Evolutionary conservation across 2,888 invertebrate species (phyloP).

Genomic region (Oscheius sp.): DNA sequence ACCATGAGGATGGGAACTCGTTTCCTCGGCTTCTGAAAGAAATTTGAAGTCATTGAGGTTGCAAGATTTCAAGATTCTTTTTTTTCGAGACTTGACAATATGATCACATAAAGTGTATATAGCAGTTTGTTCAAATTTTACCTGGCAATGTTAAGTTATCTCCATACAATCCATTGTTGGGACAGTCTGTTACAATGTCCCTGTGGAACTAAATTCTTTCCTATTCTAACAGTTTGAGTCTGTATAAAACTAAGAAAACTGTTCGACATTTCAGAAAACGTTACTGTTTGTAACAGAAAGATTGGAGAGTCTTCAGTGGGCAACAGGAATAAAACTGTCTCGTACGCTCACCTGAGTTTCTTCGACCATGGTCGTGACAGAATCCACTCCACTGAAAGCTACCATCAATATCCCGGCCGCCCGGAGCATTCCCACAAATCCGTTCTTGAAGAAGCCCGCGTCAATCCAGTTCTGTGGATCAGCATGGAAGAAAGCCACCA

Average conservation of each 20-base stretch:
- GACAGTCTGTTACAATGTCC: too few species aligned
- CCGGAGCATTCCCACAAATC: slow-evolving; percentile 25
- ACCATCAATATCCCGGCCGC: slow-evolving; percentile 44
- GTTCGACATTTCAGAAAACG: too few species aligned
- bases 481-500: slow-evolving; percentile 59
- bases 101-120: too few species aligned
- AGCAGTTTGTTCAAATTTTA: too few species aligned
- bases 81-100: neutral
- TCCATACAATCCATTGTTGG: too few species aligned
- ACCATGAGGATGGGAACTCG: slow-evolving; percentile 23
- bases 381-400: slow-evolving; percentile 52
- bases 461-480: slow-evolving; percentile 58
- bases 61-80: neutral
- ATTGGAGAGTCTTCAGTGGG: neutral
- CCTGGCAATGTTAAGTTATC: too few species aligned
- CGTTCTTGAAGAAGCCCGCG: slow-evolving; percentile 52
- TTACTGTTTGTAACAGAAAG: too few species aligned
- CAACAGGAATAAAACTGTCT: too few species aligned
- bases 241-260: too few species aligned
- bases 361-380: slow-evolving; percentile 47
- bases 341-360: slow-evolving; percentile 43
- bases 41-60: neutral
- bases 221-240: too few species aligned
- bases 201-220: too few species aligned
- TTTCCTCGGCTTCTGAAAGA: slow-evolving; percentile 30